Evolutionary conservation across 2,888 invertebrate genomes (phyloP).

Genomic region (Hesperia comma): DNA sequence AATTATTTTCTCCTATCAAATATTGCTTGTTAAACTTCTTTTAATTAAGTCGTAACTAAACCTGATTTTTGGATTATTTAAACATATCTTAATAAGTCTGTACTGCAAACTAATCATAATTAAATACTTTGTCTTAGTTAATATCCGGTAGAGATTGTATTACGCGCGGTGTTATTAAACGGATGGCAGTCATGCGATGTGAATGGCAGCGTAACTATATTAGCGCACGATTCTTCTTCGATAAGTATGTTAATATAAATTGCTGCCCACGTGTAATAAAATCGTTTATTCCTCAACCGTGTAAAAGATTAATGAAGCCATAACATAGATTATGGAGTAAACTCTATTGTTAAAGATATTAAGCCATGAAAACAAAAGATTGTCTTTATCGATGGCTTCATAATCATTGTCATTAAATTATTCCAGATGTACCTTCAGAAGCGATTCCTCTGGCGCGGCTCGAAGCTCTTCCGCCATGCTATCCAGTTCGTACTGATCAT

Average conservation of each 20-base stretch:
- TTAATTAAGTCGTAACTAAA: too few relatives aligned
- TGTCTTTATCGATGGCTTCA: background rate
- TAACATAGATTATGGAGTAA: background rate
- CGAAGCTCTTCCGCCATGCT: conserved; percentile 92
- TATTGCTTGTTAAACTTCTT: too few relatives aligned
- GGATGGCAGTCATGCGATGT: conserved; percentile 30
- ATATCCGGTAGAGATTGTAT: conserved; percentile 20
- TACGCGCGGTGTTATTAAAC: conserved; percentile 21
- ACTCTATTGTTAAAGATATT: background rate
- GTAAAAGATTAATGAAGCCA: background rate
- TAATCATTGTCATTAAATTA: background rate
- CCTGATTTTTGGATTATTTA: background rate
- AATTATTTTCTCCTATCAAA: too few relatives aligned
- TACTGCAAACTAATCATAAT: conserved; percentile 1
- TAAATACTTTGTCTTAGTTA: conserved; percentile 25
- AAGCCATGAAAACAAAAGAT: too few relatives aligned
- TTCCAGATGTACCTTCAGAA: conserved; percentile 93
- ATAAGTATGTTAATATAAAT: conserved; percentile 28
- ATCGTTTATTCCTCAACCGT: background rate
- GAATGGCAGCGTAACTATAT: conserved; percentile 31
- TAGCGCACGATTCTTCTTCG: conserved; percentile 20
- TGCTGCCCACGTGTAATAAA: conserved; percentile 4
- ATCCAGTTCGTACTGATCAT: conserved; percentile 92
- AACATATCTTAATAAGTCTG: conserved; percentile 3
- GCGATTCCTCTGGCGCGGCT: conserved; percentile 91